Evolutionary conservation across 2,888 invertebrate species (phyloP).

Genomic region (Acanthosepion lycidas): DNA sequence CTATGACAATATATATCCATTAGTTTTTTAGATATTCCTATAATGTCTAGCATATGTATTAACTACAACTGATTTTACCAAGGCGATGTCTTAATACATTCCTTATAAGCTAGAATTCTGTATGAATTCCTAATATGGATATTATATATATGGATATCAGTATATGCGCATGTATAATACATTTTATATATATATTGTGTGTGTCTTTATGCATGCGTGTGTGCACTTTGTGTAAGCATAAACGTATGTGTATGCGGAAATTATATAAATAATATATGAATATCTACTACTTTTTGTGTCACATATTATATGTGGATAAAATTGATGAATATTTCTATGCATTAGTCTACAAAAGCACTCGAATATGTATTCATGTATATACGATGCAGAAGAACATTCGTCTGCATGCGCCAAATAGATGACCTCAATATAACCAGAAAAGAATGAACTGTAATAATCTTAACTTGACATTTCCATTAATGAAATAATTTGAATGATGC

Average conservation of each 20-base stretch:
- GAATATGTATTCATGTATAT: background rate
- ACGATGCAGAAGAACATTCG: background rate
- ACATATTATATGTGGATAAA: background rate
- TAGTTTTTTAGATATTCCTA: no score
- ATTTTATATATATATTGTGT: background rate
- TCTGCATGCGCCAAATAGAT: background rate
- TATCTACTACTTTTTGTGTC: no score
- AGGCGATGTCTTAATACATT: no score
- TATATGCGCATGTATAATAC: no score
- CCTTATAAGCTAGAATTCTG: no score
- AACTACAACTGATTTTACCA: no score
- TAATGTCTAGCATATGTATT: no score
- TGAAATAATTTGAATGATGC: background rate
- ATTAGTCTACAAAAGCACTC: background rate
- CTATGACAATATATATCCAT: no score
- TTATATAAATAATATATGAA: background rate
- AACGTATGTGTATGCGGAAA: background rate
- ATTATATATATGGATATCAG: no score
- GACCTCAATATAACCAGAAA: background rate
- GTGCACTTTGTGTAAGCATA: background rate
- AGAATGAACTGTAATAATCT: background rate
- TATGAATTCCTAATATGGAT: no score
- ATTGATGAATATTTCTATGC: background rate
- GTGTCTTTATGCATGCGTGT: background rate
- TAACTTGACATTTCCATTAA: background rate